Base-by-base conservation (phyloP, 35 echinoderm and acorn worm genomes). In the Apostichopus parvimensis region DNA sequence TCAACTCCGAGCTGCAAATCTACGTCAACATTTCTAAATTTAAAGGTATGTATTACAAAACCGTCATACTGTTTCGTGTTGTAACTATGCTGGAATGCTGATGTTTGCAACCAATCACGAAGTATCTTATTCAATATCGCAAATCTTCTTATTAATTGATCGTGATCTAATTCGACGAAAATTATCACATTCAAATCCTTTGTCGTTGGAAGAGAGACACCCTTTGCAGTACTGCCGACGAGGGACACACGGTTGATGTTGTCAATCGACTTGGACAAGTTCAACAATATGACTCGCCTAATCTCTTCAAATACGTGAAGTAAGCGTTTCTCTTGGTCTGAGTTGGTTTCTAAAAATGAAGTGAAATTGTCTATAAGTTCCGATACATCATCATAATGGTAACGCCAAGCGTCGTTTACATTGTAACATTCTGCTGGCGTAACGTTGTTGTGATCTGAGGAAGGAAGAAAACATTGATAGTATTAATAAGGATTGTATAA, bases 1-100 rank as follows among this genome's bases (percentile, higher is more conserved):
- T 87, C 17, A n/a, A 66, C 54, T 21, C 85, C 85, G n/a, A 64
- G 5, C 54, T 87, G 85, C 64, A 87, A 28, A 18, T 87, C 85
- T 25, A 87, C 57, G 4, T 87, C 3, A n/a, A 64, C 52, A 21
- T 26, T 57, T 8, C 23, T 28, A 45, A 24, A 66, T 59, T 4
- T n/a, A 22, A 87, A 68, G 52, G 85, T 8, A 66, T 87, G 85
- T 18, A 87, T 5, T 9, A 87, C 56, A 52, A 87, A 87, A 24
- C 18, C 64, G 1, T 23, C n/a, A 8, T 68, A 68, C 59, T 68
- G 12, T 56, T 64, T 87, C 85, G 1, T 24, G 14, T 5, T 17
- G 57, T 87, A 87, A 65, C 5, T 45, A 5, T 24, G 23, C 59
- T 13, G 57, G 17, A 87, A 71, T 22, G 22, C 13, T 8, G 18